Conservation (phyloP, 1,140 invertebrate genomes). For the Ectropis grisescens region DNA sequence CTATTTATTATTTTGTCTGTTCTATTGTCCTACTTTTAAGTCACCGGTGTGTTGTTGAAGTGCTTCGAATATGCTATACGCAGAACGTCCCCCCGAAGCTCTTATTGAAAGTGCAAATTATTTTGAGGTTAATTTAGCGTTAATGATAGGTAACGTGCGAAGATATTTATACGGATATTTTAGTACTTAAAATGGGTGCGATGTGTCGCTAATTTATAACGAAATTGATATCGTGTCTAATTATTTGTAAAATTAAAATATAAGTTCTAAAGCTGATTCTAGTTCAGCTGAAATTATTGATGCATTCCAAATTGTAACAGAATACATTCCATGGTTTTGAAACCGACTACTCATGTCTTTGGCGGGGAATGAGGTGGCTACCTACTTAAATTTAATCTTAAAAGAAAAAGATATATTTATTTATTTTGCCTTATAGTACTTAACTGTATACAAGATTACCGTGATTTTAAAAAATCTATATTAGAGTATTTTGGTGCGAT, state of each 20-base stretch:
- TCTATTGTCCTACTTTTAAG: conserved; percentile 5
- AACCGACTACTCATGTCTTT: conserved; percentile 35
- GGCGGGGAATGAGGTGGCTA: conserved; percentile 51
- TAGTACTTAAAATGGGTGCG: conserved; percentile 46
- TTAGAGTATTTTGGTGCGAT: conserved; percentile 66
- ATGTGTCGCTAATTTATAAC: conserved; percentile 21
- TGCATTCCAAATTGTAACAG: conserved; percentile 46
- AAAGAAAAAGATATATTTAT: conserved; percentile 31
- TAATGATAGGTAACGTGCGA: conserved; percentile 47
- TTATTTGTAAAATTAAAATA: conserved; percentile 11
- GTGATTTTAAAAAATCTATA: conserved; percentile 39
- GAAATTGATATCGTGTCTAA: conserved; percentile 19
- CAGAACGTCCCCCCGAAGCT: conserved; percentile 63
- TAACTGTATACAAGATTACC: conserved; percentile 33
- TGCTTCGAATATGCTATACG: conserved; percentile 50
- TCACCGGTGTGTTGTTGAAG: conserved; percentile 30
- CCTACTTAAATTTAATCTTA: conserved; percentile 42
- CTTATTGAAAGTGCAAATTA: conserved; percentile 60
- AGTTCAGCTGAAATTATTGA: conserved; percentile 13
- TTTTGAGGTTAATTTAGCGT: conserved; percentile 47
- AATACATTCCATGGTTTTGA: conserved; percentile 25
- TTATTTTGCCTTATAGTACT: conserved; percentile 53
- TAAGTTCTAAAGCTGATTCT: conserved; percentile 4
- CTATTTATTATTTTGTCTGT: conserved; percentile 9
- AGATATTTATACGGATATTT: conserved; percentile 62